Percentiles rank a stretch among this genome's conserved stretches.
phyloP scores from a whole-genome alignment of 2,797 vertebrate genomes.

The Poecilia wingei region DNA sequence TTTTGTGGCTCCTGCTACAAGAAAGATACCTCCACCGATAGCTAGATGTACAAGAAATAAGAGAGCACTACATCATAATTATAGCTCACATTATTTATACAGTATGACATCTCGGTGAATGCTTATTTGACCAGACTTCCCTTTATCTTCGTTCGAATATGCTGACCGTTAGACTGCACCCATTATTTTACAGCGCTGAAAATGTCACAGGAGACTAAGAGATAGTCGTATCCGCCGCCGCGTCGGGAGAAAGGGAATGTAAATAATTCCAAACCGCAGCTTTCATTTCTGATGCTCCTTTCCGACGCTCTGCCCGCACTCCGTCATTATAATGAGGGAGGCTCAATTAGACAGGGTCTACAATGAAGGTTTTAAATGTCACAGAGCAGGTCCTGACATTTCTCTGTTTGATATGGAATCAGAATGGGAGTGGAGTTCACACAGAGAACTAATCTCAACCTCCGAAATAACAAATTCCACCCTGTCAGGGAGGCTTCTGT shows the following conservation, averaged over 20 bases:
- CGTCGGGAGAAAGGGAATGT: slow-evolving; percentile 44
- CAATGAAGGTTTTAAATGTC: slow-evolving; percentile 81
- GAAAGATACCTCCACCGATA: slow-evolving; percentile 42
- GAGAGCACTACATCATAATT: slow-evolving; percentile 42
- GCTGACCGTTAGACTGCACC: slow-evolving; percentile 61
- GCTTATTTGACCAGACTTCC: slow-evolving; percentile 64
- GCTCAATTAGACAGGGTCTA: slow-evolving; percentile 82
- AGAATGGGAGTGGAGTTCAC: slow-evolving; percentile 76
- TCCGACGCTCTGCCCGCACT: slow-evolving; percentile 59
- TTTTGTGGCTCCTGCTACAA: slow-evolving; percentile 21
- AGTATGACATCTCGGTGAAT: slow-evolving; percentile 43
- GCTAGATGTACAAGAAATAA: slow-evolving; percentile 38
- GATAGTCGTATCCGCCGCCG: slow-evolving; percentile 45
- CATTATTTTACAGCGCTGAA: slow-evolving; percentile 57
- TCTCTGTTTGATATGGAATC: slow-evolving; percentile 82
- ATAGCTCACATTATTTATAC: slow-evolving; percentile 52
- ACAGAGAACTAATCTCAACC: slow-evolving; percentile 74
- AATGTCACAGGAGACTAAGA: slow-evolving; percentile 71
- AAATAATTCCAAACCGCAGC: slow-evolving; percentile 66
- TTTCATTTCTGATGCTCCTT: slow-evolving; percentile 62
- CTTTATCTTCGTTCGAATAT: slow-evolving; percentile 68
- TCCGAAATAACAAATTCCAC: slow-evolving; percentile 67
- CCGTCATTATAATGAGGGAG: slow-evolving; percentile 81
- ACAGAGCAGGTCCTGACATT: slow-evolving; percentile 82
- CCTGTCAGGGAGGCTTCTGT: slow-evolving; percentile 44